Conservation (phyloP, 2,797 vertebrate genomes). For the Tachyglossus aculeatus region DNA sequence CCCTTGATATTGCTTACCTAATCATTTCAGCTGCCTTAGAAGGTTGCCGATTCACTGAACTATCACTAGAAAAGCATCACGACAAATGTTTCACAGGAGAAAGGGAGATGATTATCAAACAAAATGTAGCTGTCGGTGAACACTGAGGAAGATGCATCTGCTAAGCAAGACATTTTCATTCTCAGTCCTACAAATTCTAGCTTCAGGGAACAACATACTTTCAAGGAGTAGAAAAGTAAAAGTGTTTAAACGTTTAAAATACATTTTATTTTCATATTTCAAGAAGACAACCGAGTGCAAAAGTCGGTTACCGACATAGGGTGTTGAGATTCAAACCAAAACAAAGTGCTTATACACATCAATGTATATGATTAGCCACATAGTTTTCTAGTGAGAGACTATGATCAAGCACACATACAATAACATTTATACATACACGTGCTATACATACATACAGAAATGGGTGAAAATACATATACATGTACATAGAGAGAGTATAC, state of each 20-base stretch:
- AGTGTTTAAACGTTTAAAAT: constrained; percentile 68
- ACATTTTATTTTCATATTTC: constrained; percentile 62
- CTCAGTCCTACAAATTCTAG: background rate
- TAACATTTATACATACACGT: constrained; percentile 43
- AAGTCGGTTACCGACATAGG: constrained; percentile 58
- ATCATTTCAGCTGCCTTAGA: background rate
- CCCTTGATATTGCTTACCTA: too few relatives aligned
- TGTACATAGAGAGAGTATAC: constrained; percentile 49
- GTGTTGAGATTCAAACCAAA: constrained; percentile 44
- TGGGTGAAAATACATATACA: constrained; percentile 47
- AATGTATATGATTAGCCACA: constrained; percentile 53
- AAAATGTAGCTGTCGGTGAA: too few relatives aligned
- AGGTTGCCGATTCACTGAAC: background rate
- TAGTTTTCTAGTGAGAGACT: constrained; percentile 42
- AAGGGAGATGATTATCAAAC: background rate
- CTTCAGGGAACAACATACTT: constrained; percentile 14
- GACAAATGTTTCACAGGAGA: background rate
- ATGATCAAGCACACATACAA: constrained; percentile 47
- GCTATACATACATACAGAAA: constrained; percentile 48
- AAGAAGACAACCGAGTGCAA: constrained; percentile 63
- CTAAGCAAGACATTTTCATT: background rate
- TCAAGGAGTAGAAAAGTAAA: constrained; percentile 40
- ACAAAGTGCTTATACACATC: constrained; percentile 8
- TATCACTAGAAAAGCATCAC: background rate
- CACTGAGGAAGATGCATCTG: background rate